These are phyloP conservation scores for Choristoneura fumiferana DNA, from an alignment of 1,140 invertebrate species.

Conservation along the genomic window DNA sequence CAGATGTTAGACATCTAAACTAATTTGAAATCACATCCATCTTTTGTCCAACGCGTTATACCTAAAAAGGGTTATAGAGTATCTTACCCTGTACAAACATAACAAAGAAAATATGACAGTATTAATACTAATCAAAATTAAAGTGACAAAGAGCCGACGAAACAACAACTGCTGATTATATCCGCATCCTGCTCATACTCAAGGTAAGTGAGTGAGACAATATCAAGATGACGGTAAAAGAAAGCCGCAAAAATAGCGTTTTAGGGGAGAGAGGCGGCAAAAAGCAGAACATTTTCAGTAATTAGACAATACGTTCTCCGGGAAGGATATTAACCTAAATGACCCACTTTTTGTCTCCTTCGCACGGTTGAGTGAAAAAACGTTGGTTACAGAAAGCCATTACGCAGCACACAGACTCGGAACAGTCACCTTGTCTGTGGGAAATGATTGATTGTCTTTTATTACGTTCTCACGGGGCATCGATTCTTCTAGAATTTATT, in stretches of 20 bases:
- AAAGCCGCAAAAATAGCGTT: neutral
- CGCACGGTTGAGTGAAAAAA: slow-evolving; percentile 17
- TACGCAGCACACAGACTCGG: neutral
- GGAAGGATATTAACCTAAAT: slow-evolving; percentile 17
- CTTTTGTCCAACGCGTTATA: too few species aligned
- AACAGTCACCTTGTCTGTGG: neutral
- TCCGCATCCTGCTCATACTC: neutral
- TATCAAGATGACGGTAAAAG: neutral
- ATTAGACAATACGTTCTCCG: slow-evolving; percentile 19
- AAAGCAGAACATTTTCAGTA: slow-evolving; percentile 19
- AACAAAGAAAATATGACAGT: slow-evolving; percentile 9
- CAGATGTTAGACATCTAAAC: too few species aligned
- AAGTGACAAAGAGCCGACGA: slow-evolving; percentile 1
- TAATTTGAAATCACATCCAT: too few species aligned
- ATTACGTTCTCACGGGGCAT: too few species aligned
- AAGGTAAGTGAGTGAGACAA: neutral
- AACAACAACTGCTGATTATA: neutral
- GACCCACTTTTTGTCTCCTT: slow-evolving; percentile 9
- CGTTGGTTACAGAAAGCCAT: slow-evolving; percentile 12
- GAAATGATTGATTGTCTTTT: neutral
- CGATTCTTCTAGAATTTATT: too few species aligned
- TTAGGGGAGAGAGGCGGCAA: neutral
- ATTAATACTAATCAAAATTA: slow-evolving; percentile 17
- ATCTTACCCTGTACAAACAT: neutral
- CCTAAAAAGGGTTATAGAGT: neutral